A percentile compares a stretch with the other conserved stretches of the same genome.
phyloP scores from a whole-genome alignment of 2,888 invertebrate genomes.

The Ctena decussata region DNA sequence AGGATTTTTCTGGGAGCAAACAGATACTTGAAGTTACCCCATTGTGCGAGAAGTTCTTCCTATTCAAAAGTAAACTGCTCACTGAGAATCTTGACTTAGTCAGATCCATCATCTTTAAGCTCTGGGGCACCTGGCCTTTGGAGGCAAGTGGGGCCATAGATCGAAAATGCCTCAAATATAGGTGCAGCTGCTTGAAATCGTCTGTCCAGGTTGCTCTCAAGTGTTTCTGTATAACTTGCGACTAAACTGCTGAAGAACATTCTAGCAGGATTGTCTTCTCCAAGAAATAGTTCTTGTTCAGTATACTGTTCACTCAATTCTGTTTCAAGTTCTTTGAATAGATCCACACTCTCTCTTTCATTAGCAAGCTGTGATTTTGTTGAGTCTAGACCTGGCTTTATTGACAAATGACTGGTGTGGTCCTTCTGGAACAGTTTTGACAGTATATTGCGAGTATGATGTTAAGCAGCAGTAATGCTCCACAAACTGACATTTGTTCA shows the following conservation, averaged over 20 bases:
- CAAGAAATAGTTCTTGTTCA: not conserved
- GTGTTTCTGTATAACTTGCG: not conserved
- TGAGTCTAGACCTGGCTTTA: not conserved
- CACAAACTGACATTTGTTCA: conserved; percentile 29
- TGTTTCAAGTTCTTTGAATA: not conserved
- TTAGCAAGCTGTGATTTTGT: not conserved
- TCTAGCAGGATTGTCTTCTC: not conserved
- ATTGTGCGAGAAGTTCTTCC: not conserved
- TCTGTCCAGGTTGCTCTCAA: conserved; percentile 7
- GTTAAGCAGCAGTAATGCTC: conserved; percentile 9
- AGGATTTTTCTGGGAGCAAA: conserved; percentile 5
- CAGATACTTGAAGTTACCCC: conserved; percentile 32
- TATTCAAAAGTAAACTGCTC: not conserved
- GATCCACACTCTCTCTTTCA: not conserved
- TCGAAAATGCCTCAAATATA: conserved; percentile 18
- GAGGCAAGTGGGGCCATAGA: conserved; percentile 15
- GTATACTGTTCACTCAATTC: not conserved
- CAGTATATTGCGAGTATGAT: not conserved
- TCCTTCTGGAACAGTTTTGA: conserved; percentile 22
- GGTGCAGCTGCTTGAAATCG: conserved; percentile 16
- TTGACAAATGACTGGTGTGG: conserved; percentile 12
- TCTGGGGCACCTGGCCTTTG: not conserved
- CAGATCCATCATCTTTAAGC: conserved; percentile 12
- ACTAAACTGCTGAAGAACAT: not conserved
- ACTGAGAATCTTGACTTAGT: conserved; percentile 1